phyloP scores from a whole-genome alignment of 2,888 invertebrate genomes.

The Nomada goodeniana region DNA sequence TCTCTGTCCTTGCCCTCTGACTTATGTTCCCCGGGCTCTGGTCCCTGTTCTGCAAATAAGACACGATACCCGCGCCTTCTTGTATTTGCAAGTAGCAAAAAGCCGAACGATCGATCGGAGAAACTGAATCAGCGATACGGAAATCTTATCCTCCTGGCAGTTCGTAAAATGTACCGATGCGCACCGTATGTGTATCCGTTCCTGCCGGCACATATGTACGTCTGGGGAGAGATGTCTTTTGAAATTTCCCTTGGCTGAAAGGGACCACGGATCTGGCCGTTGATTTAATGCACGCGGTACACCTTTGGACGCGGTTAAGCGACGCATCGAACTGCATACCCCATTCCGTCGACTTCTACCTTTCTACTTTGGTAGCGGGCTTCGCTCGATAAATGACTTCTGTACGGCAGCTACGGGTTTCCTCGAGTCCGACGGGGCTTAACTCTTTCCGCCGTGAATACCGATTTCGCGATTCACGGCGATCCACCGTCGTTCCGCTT shows the following conservation, averaged over 20 bases:
- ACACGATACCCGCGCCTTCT: conserved; percentile 3
- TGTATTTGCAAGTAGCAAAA: conserved; percentile 44
- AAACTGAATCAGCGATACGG: conserved; percentile 58
- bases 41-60: conserved; percentile 3
- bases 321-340: conserved; percentile 65
- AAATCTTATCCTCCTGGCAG: conserved; percentile 38
- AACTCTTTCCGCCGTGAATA: conserved; percentile 25
- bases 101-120: conserved; percentile 57
- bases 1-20: background rate
- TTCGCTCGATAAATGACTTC: conserved; percentile 68
- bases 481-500: too few species aligned
- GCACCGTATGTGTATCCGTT: conserved; percentile 1
- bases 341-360: conserved; percentile 28
- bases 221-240: conserved; percentile 68
- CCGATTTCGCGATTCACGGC: conserved; percentile 12
- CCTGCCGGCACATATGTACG: conserved; percentile 42
- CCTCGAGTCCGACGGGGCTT: conserved; percentile 22
- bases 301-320: conserved; percentile 70
- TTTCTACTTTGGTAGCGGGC: conserved; percentile 40
- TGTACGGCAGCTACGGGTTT: conserved; percentile 48
- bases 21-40: conserved; percentile 6
- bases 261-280: conserved; percentile 56
- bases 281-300: conserved; percentile 69
- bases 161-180: conserved; percentile 28
- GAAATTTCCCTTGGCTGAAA: conserved; percentile 67